Evolutionary conservation across 2,888 invertebrate genomes (phyloP).

Genomic region (Marronus borbonicus): DNA sequence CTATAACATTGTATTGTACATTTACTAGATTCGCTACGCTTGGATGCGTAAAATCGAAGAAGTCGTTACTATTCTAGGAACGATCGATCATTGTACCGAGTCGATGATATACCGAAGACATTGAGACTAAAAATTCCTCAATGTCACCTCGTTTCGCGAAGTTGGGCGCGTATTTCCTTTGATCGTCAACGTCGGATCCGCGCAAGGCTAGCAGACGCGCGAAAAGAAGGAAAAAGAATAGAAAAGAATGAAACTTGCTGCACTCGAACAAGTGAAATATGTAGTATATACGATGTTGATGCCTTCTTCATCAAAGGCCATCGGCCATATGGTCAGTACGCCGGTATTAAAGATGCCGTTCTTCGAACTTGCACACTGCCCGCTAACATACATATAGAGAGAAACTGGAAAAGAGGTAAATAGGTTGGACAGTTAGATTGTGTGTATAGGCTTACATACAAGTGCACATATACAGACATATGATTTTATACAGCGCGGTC

Average conservation of each 20-base stretch:
- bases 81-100: constrained; percentile 4
- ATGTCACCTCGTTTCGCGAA: constrained; percentile 30
- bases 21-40: neutral
- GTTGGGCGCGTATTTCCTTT: neutral
- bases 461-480: neutral
- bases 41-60: neutral
- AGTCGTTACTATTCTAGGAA: constrained; percentile 3
- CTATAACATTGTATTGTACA: too few species aligned
- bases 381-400: constrained; percentile 31
- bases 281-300: constrained; percentile 21
- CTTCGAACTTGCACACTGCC: constrained; percentile 35
- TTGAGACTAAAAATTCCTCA: constrained; percentile 15
- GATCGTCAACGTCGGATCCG: constrained; percentile 1
- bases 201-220: constrained; percentile 27
- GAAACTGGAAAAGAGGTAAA: constrained; percentile 51
- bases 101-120: constrained; percentile 3
- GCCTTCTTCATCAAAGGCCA: constrained; percentile 41
- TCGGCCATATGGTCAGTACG: constrained; percentile 39
- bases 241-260: constrained; percentile 28
- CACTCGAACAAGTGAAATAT: constrained; percentile 40
- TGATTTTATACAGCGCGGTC: constrained; percentile 1
- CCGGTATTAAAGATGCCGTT: constrained; percentile 40
- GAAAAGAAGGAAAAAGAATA: constrained; percentile 2
- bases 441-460: constrained; percentile 15
- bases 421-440: constrained; percentile 51